Base-by-base conservation (phyloP, 2,113 vertebrate species). In the Carassius auratus region DNA sequence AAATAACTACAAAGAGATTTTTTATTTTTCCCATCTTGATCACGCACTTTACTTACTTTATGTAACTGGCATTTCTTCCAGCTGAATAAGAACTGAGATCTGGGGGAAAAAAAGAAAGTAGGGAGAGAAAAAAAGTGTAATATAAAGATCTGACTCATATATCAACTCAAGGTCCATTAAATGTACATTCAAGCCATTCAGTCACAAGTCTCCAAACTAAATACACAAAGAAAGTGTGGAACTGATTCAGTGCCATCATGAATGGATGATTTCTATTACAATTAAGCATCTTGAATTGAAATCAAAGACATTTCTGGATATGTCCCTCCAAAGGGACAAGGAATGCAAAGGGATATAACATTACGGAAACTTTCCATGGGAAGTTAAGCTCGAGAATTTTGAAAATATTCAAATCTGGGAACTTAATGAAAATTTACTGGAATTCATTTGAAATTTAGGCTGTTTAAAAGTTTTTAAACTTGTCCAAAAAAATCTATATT, bases 91-190 rank as follows among this genome's bases (percentile, higher is more conserved):
- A 62, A 23, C 57, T 48, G 59, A 9, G 42, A 64, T 80, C 59
- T 80, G 77, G 38, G 38, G 8, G 26, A 81, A 79, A 21, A 21
- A 78, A 62, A 62, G n/a, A 74, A 76, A 23, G 8, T 12, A 74
- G n/a, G 14, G 19, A 36, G 30, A 79, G 57, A 45, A 64, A 45
- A 12, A 48, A 48, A 50, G 48, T 50, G 12, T 50, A 3, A 50
- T 50, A 50, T 50, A 80, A 17, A 81, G 21, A 4, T 26, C 59
- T 80, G 77, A 80, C 59, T 64, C 38, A 48, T 81, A 23, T 26
- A 48, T 81, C 59, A 81, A 81, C 10, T 81, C 23, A 81, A 48
- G 59, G 59, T 81, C 59, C 42, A 66, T 48, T 30, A 66, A 19
- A 81, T 30, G 13, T 81, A 45, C n/a, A 48, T 48, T 64, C n/a